Evolutionary conservation across 2,888 invertebrate species (phyloP), one percentile per base, ranked within the genome.

Genomic region (Gerris lacustris): DNA sequence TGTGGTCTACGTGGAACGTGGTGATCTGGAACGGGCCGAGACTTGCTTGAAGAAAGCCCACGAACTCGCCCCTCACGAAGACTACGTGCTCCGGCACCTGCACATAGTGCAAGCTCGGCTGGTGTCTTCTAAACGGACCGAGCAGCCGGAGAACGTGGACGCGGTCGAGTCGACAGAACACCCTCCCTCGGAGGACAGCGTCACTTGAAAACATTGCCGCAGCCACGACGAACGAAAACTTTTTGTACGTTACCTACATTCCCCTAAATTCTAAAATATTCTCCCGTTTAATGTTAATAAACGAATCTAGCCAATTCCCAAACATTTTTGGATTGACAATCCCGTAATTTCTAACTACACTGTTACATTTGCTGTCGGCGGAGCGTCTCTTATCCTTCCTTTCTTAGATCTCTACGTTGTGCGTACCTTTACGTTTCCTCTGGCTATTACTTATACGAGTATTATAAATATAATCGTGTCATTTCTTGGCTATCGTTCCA

Each of bases 1-100:
- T 81, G 97, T 97, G 6, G 96, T 97, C 0, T 91, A 91, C 76
- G 96, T 97, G 6, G 96, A 97, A 80, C 86, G 92, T 62, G 95
- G 95, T 9, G 88, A 91, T 77, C 83, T 97, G 45, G 84, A 87
- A n/a, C 83, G 87, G 70, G 97, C 96, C 0, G 92, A 92, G 76
- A 85, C 87, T 69, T 97, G 97, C 79, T 85, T 97, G 18, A 85
- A 88, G 68, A 85, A 88, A 68, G 94, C 94, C 1, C 89, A 90
- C 69, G 83, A 84, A 6, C 82, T 96, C 44, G 94, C 95, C 0
- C 96, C 96, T 0, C 85, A 87, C 72, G 96, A 96, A 80, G 92
- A 92, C 77, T 97, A 97, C 83, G 92, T 97, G 64, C 84, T 89
- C 70, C 86, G 92, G 17, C 97, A 97, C 80, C 85, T 97, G 63